Percentiles rank a stretch among this genome's conserved stretches.
phyloP scores from a whole-genome alignment of 2,888 invertebrate species.

The Phytoseiulus persimilis region DNA sequence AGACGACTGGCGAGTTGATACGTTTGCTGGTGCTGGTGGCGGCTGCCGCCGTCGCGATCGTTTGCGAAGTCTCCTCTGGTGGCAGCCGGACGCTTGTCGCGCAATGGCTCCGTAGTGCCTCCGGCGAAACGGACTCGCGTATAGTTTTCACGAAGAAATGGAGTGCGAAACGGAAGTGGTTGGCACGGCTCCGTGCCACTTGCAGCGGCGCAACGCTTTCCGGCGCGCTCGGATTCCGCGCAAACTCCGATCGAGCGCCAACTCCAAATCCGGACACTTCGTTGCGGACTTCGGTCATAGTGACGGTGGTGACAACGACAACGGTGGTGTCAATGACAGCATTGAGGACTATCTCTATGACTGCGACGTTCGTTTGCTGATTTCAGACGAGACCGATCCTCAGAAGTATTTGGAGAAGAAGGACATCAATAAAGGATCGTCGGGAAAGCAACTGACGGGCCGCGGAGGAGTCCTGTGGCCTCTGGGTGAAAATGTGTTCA shows the following conservation, averaged over 20 bases:
- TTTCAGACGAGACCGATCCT: slow-evolving; percentile 48
- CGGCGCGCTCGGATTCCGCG: not conserved
- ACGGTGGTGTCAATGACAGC: not conserved
- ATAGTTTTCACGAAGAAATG: not conserved
- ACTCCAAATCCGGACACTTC: not conserved
- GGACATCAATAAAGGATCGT: slow-evolving; percentile 33
- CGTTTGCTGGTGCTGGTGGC: not conserved
- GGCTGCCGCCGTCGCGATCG: not conserved
- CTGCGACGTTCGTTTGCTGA: slow-evolving; percentile 38
- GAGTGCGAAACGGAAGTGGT: not conserved
- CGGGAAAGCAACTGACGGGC: slow-evolving; percentile 19
- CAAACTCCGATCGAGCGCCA: not conserved
- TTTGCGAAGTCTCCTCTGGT: not conserved
- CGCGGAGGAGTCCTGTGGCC: slow-evolving; percentile 28
- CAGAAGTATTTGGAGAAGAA: slow-evolving; percentile 43
- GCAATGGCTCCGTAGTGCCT: not conserved
- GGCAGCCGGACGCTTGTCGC: not conserved
- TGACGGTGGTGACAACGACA: not conserved
- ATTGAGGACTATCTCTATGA: not conserved
- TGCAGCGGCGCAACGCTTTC: not conserved
- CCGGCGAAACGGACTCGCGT: not conserved
- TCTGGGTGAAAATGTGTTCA: slow-evolving; percentile 46
- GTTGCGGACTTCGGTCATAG: not conserved
- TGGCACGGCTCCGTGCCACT: not conserved
- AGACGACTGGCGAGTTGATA: not conserved